phyloP scores from a whole-genome alignment of 2,797 vertebrate species.

The Acanthornis magna region DNA sequence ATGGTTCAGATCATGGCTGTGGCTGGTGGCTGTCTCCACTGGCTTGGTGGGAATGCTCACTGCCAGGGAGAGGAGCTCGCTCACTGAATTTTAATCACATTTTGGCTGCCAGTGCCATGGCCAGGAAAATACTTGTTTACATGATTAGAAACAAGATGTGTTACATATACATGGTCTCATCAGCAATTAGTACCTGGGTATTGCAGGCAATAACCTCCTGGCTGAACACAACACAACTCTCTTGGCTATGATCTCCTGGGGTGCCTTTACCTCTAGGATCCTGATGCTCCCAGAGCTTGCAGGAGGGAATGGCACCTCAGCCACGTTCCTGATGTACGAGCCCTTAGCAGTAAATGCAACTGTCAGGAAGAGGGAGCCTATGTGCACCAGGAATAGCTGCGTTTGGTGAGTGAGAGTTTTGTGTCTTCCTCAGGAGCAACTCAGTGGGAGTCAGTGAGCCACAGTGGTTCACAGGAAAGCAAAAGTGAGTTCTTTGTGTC shows the following conservation, averaged over 20 bases:
- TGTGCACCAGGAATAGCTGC: background rate
- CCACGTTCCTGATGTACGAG: background rate
- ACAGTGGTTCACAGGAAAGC: background rate
- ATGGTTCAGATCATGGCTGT: fast-evolving
- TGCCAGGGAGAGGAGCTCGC: background rate
- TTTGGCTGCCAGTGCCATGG: background rate
- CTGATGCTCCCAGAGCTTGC: background rate
- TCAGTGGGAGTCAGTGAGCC: background rate
- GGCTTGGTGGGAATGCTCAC: background rate
- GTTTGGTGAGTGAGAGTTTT: background rate
- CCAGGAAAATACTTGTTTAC: slow-evolving; percentile 7
- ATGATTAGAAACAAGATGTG: background rate
- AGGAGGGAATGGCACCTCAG: background rate
- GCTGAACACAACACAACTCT: background rate
- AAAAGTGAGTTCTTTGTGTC: background rate
- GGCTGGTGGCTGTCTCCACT: fast-evolving
- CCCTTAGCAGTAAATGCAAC: background rate
- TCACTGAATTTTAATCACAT: background rate
- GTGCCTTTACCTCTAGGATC: background rate
- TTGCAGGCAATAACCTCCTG: background rate
- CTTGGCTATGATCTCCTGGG: background rate
- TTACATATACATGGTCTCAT: background rate
- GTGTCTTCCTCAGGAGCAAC: background rate
- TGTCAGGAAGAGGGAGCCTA: background rate
- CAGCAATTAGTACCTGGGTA: background rate